These are phyloP conservation scores for Hofmannophila pseudospretella DNA, from an alignment of 2,888 invertebrate genomes.

Conservation along the genomic window DNA sequence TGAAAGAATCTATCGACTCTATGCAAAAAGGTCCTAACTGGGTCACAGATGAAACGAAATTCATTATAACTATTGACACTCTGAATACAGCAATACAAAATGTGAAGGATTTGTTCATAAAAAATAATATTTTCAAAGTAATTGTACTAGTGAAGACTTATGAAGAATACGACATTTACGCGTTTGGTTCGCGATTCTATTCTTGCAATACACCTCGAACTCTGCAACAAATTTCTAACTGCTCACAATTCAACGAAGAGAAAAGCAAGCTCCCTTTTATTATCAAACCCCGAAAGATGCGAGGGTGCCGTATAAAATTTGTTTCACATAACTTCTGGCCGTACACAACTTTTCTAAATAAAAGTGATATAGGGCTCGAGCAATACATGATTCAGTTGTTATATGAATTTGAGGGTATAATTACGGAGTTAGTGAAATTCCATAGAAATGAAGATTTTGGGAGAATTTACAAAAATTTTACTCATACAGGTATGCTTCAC, in stretches of 20 bases:
- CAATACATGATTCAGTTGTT: constrained; percentile 24
- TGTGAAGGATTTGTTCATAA: constrained; percentile 21
- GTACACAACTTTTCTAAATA: constrained; percentile 20
- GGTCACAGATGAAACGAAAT: constrained; percentile 28
- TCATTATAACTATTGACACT: constrained; percentile 28
- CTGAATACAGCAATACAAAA: constrained; percentile 14
- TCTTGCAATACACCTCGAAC: constrained; percentile 10
- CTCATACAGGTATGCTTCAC: constrained; percentile 18
- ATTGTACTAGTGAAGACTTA: constrained; percentile 14
- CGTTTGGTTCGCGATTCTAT: constrained; percentile 12
- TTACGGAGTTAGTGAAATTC: constrained; percentile 21
- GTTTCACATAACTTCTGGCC: constrained; percentile 28
- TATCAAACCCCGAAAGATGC: constrained; percentile 2
- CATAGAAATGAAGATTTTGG: constrained; percentile 25
- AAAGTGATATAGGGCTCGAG: constrained; percentile 19
- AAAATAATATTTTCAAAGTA: constrained; percentile 24
- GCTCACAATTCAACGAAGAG: constrained; percentile 8
- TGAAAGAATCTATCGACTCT: constrained; percentile 19
- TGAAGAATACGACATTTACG: constrained; percentile 14
- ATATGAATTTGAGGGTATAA: constrained; percentile 18
- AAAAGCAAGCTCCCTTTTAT: not conserved
- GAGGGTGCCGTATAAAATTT: constrained; percentile 21
- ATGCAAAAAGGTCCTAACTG: constrained; percentile 25
- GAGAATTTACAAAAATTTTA: constrained; percentile 17
- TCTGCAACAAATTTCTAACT: constrained; percentile 1